Evolutionary conservation across 53 echinoderm and acorn worm species (phyloP).

Genomic region (Henricia sp.): DNA sequence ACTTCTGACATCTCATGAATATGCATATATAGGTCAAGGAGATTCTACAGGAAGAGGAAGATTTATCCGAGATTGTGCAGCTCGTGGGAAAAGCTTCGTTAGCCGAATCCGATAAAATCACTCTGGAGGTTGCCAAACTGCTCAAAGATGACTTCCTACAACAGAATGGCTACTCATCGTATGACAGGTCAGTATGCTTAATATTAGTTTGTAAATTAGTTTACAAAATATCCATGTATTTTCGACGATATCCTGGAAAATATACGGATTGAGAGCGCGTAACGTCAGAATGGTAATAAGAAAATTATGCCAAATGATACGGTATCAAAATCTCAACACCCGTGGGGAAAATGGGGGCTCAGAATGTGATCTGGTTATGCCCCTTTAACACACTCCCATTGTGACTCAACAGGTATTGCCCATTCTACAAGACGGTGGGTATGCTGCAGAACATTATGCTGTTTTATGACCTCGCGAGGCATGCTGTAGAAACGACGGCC

Average conservation of each 20-base stretch:
- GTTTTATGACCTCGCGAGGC: constrained; percentile 94
- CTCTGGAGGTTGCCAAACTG: constrained; percentile 95
- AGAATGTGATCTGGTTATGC: too few relatives aligned
- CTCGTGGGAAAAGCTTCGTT: constrained; percentile 96
- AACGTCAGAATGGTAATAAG: too few relatives aligned
- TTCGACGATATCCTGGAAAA: too few relatives aligned
- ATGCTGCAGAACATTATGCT: constrained; percentile 93
- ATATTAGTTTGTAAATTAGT: neutral
- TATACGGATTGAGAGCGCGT: too few relatives aligned
- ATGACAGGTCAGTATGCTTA: constrained; percentile 88
- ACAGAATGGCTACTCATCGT: constrained; percentile 97
- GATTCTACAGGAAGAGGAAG: constrained; percentile 98
- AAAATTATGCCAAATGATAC: too few relatives aligned
- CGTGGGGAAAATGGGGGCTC: too few relatives aligned
- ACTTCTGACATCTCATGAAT: constrained; percentile 31
- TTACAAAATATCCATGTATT: too few relatives aligned
- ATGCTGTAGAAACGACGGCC: constrained; percentile 93
- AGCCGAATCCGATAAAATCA: constrained; percentile 98
- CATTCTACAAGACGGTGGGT: constrained; percentile 98
- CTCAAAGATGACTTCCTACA: constrained; percentile 98
- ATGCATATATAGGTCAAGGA: constrained; percentile 81
- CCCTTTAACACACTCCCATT: too few relatives aligned
- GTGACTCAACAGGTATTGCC: constrained; percentile 97
- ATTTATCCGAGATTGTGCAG: constrained; percentile 97
- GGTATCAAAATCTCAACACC: too few relatives aligned